These are phyloP conservation scores for Marmota monax DNA, from an alignment of 2,113 vertebrate genomes.

Conservation along the genomic window DNA sequence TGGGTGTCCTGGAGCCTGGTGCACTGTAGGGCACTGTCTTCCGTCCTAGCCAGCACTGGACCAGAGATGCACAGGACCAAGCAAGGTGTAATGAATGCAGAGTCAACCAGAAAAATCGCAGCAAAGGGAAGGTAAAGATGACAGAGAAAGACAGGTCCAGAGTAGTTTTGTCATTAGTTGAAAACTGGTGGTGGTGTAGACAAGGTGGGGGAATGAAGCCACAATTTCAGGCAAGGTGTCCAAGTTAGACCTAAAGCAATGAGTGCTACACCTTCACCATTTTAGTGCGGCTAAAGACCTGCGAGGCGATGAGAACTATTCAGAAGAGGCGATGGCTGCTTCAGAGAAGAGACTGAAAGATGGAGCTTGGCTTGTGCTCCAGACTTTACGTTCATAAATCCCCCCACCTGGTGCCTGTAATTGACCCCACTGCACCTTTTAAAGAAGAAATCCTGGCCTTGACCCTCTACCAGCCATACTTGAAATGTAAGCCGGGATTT, in stretches of 20 bases:
- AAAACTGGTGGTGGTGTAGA: not conserved
- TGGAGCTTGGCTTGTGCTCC: too few relatives aligned
- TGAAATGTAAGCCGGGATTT: not conserved
- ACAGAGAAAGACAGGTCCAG: not conserved
- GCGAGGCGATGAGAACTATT: rapidly evolving
- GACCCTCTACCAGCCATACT: rapidly evolving
- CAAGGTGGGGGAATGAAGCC: not conserved
- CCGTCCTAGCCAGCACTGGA: too few relatives aligned
- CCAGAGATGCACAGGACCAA: too few relatives aligned
- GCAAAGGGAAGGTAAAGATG: too few relatives aligned
- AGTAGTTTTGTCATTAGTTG: not conserved
- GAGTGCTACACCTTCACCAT: not conserved
- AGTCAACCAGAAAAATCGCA: not conserved
- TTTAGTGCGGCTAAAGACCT: rapidly evolving
- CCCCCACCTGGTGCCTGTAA: rapidly evolving
- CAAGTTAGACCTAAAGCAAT: too few relatives aligned
- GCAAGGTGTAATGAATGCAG: not conserved
- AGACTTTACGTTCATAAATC: rapidly evolving
- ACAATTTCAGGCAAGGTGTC: not conserved
- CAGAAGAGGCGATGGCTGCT: too few relatives aligned
- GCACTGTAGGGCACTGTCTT: too few relatives aligned
- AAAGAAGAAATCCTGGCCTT: rapidly evolving
- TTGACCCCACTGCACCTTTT: not conserved
- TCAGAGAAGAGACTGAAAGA: not conserved
- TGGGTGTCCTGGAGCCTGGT: not conserved